Evolutionary conservation across 2,888 invertebrate genomes (phyloP), one percentile per base, ranked within the genome.

Genomic region (Drosophila prolongata): DNA sequence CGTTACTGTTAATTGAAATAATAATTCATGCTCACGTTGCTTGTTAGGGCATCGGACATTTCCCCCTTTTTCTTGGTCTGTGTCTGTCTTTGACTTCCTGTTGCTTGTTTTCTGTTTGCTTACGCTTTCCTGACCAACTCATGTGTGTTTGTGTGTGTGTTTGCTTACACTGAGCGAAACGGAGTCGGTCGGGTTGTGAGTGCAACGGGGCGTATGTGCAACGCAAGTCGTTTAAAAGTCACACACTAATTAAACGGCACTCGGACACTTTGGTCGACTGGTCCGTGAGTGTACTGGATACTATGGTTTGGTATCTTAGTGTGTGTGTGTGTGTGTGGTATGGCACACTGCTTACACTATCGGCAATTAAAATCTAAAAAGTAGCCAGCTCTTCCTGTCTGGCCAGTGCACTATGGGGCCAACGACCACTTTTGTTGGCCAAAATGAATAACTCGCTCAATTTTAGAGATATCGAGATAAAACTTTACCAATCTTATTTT

Each of bases 351-450:
- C 76, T 68, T 57, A 76, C 75, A 75, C 78, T 88, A 90, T 89
- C 89, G 77, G 87, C 89, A 90, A 89, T 89, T 89, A 89, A 90
- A 89, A 89, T 89, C 89, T 89, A 73, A 79, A 84, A 89, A 81
- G 78, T 68, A 81, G 75, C 54, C 87, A 71, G 70, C 64, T 75
- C 64, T 68, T 75, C 66, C 86, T 77, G 78, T 73, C 73, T 61
- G 27, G 19, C 35, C 49, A 11, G n/a, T n/a, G n/a, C n/a, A n/a
- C n/a, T n/a, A n/a, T n/a, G n/a, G n/a, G n/a, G n/a, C n/a, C n/a
- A n/a, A n/a, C n/a, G n/a, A n/a, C n/a, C n/a, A n/a, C n/a, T n/a
- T n/a, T n/a, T n/a, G n/a, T n/a, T n/a, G n/a, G n/a, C n/a, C n/a
- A n/a, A n/a, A n/a, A n/a, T n/a, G n/a, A n/a, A n/a, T n/a, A n/a